Evolutionary conservation across 2,113 vertebrate species (phyloP).

Genomic region (Haliaeetus leucogaster): DNA sequence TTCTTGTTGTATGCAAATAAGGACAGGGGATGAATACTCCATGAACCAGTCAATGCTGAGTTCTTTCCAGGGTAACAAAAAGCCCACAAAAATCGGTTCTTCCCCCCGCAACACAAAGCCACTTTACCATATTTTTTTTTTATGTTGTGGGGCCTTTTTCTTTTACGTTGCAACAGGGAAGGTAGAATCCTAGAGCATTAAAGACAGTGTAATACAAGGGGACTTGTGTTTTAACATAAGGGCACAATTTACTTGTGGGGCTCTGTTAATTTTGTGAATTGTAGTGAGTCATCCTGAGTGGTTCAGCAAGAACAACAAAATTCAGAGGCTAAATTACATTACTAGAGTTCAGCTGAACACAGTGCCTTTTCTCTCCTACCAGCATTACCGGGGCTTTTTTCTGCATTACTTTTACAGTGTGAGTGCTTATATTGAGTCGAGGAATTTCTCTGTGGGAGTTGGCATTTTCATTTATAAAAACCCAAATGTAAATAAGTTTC

Average conservation of each 20-base stretch:
- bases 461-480: not conserved
- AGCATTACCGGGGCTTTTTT: not conserved
- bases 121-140: not conserved
- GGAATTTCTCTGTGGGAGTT: not conserved
- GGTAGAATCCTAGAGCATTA: not conserved
- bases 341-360: not conserved
- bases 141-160: not conserved
- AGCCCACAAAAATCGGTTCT: not conserved
- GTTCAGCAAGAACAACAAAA: not conserved
- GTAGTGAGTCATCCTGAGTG: not conserved
- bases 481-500: not conserved
- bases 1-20: not conserved
- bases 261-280: not conserved
- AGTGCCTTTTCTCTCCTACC: rapidly evolving
- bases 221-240: not conserved
- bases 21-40: not conserved
- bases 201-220: not conserved
- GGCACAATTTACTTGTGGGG: not conserved
- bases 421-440: not conserved
- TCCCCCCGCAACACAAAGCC: not conserved
- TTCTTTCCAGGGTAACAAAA: not conserved
- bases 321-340: not conserved
- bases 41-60: not conserved
- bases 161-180: not conserved
- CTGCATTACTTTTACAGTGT: not conserved